A percentile compares a stretch with the other conserved stretches of the same genome.
phyloP scores from a whole-genome alignment of 1,140 invertebrate species.

The Sinonovacula constricta region DNA sequence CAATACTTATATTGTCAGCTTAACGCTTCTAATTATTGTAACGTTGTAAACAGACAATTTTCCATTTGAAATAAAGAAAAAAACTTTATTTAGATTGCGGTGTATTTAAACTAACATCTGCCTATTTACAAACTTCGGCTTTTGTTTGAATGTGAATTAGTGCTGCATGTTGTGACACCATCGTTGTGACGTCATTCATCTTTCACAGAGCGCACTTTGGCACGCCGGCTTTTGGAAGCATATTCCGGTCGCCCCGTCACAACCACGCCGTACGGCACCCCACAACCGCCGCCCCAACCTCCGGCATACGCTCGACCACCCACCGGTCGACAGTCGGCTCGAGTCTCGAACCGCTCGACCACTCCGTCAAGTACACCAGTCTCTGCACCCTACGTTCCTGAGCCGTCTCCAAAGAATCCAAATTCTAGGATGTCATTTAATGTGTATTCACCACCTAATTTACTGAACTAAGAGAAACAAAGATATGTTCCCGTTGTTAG shows the following conservation, averaged over 20 bases:
- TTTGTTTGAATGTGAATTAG: neutral
- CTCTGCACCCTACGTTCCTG: conserved; percentile 28
- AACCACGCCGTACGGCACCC: neutral
- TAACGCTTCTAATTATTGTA: neutral
- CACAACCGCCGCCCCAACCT: too few relatives aligned
- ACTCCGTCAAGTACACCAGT: conserved; percentile 9
- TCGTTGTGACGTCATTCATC: neutral
- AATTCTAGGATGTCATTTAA: conserved; percentile 34
- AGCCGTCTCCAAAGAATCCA: conserved; percentile 23
- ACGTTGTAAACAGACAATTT: neutral
- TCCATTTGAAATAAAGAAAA: neutral
- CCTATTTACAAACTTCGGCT: neutral
- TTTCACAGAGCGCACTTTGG: conserved; percentile 41
- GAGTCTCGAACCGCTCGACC: conserved; percentile 3
- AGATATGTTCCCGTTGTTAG: too few relatives aligned
- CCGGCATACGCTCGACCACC: conserved; percentile 3
- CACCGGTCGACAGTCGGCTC: conserved; percentile 29
- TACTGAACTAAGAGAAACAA: too few relatives aligned
- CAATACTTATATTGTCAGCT: too few relatives aligned
- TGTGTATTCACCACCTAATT: conserved; percentile 24
- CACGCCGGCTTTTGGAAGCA: conserved; percentile 34
- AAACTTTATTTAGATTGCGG: neutral
- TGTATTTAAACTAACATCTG: neutral
- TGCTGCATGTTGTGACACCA: neutral
- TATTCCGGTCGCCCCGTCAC: conserved; percentile 24